Conservation (phyloP, 2,888 invertebrate genomes). For the Meteorus colon region DNA sequence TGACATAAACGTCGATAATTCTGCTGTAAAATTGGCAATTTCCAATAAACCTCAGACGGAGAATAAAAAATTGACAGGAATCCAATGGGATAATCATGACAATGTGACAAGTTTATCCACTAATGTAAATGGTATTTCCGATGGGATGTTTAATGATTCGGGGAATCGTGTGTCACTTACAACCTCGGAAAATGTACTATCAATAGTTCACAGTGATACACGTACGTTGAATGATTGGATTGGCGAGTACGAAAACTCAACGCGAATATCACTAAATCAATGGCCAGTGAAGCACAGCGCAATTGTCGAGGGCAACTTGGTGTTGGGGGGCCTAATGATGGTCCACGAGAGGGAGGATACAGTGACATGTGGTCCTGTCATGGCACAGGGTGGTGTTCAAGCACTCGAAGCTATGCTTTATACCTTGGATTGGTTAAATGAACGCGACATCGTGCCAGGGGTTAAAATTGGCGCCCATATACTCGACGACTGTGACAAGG, state of each 20-base stretch:
- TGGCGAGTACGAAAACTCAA: constrained; percentile 56
- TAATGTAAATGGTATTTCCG: too few relatives aligned
- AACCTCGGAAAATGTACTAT: constrained; percentile 4
- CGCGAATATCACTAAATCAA: constrained; percentile 65
- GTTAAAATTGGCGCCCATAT: constrained; percentile 88
- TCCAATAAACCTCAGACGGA: neutral
- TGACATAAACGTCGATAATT: neutral
- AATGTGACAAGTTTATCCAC: constrained; percentile 1
- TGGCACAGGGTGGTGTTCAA: constrained; percentile 91
- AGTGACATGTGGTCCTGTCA: constrained; percentile 88
- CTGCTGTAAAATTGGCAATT: neutral
- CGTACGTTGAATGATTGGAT: constrained; percentile 38
- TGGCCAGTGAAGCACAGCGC: constrained; percentile 89
- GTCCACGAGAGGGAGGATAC: constrained; percentile 89
- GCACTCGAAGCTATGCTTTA: constrained; percentile 92
- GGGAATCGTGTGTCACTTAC: constrained; percentile 21
- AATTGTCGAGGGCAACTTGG: constrained; percentile 87
- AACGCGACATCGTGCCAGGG: constrained; percentile 78
- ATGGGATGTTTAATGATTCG: neutral
- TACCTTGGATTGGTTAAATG: constrained; percentile 85
- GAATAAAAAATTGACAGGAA: constrained; percentile 14
- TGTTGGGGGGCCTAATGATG: constrained; percentile 94
- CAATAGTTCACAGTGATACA: constrained; percentile 17
- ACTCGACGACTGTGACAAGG: constrained; percentile 93
- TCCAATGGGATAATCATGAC: neutral